Base-by-base conservation (phyloP, 2,888 invertebrate genomes). In the Miltochrista miniata region DNA sequence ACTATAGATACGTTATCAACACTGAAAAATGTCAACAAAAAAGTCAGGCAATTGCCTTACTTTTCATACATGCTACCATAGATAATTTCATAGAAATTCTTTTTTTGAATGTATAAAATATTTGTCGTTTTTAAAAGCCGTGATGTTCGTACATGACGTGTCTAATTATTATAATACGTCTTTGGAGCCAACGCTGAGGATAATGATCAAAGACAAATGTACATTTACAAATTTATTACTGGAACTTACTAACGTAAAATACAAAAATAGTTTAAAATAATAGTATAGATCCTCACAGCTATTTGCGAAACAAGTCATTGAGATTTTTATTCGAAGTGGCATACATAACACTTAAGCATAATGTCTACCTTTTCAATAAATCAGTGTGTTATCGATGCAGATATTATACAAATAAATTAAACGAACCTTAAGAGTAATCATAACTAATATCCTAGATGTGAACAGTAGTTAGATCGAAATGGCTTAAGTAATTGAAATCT, bases 231-330 rank as follows among this genome's bases (percentile, higher is more conserved):
- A 70, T 83, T 84, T 85, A 86, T 85, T 86, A 74, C 77, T 79
- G 64, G 59, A 77, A 77, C 79, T 79, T 68, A 75, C 80, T 85
- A 86, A 87, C 82, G 77, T 81, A 79, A 79, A 76, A 84, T 88
- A 88, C 85, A 88, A 88, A 89, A 87, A 86, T 86, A 87, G 76
- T 76, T 84, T 78, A 76, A 84, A 84, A 78, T 79, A 76, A 84
- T 79, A 76, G 70, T 70, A 71, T 76, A 83, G 80, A 77, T 81
- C 79, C 78, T 76, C 73, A 73, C 69, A 61, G 66, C 63, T 61
- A 67, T 64, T 68, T 62, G 53, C 63, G 66, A 62, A 71, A 54
- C 39, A 65, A 68, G 63, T 56, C 39, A 65, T 24, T 69, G 69
- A 69, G 67, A 70, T 71, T 72, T 67, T 59, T 52, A 56, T 56